These are phyloP conservation scores for Oreamnos americanus DNA, from an alignment of 2,113 vertebrate genomes.

Conservation along the genomic window DNA sequence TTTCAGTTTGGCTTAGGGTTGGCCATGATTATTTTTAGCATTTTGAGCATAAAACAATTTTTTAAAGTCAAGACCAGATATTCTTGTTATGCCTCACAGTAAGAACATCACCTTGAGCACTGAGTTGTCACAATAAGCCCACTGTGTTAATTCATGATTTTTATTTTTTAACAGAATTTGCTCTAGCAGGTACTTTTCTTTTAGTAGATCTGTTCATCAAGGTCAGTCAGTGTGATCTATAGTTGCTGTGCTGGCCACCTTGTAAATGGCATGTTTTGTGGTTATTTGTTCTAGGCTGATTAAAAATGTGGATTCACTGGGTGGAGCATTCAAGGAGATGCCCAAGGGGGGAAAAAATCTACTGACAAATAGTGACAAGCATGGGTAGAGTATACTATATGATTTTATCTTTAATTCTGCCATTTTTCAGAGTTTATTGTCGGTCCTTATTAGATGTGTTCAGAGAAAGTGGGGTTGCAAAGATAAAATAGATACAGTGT, in stretches of 20 bases:
- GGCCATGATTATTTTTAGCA: neutral
- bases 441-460: neutral
- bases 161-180: constrained; percentile 8
- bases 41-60: neutral
- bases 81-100: neutral
- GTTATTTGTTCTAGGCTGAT: neutral
- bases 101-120: neutral
- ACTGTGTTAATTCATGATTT: neutral
- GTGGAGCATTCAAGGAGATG: neutral
- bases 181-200: neutral
- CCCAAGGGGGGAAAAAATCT: neutral
- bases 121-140: neutral
- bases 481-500: neutral
- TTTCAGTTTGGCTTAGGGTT: neutral
- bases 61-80: neutral
- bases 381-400: neutral
- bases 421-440: neutral
- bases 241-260: neutral
- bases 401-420: neutral
- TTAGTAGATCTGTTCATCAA: neutral
- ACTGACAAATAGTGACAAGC: neutral
- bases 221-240: neutral
- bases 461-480: neutral
- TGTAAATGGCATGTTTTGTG: no score
- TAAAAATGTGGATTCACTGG: neutral